Conservation (phyloP, 2,797 vertebrate genomes). For the Microctenopoma steveboyesi region DNA sequence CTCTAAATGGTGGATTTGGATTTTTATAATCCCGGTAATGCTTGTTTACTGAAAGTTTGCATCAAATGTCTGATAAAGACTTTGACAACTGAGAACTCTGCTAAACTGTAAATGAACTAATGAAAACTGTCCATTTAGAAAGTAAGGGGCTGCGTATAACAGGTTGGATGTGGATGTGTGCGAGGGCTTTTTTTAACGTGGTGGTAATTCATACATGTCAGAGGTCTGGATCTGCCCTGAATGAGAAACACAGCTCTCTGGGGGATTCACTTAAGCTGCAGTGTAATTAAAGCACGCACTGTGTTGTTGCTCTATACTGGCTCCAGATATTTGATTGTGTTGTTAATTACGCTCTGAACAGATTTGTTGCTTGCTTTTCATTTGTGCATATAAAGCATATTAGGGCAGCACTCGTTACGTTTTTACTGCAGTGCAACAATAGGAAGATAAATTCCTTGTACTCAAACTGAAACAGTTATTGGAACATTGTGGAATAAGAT, state of each 20-base stretch:
- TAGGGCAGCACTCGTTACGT: slow-evolving; percentile 1
- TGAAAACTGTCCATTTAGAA: too few relatives aligned
- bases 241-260: slow-evolving; percentile 7
- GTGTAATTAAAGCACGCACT: slow-evolving; percentile 13
- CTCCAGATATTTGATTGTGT: slow-evolving; percentile 14
- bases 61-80: too few relatives aligned
- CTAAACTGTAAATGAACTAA: too few relatives aligned
- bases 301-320: not conserved
- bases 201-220: too few relatives aligned
- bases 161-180: too few relatives aligned
- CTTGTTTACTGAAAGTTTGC: too few relatives aligned
- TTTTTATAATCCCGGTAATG: too few relatives aligned
- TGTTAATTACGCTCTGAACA: slow-evolving; percentile 33
- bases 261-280: slow-evolving; percentile 22
- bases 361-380: slow-evolving; percentile 11
- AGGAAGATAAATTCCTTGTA: not conserved
- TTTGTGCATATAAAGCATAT: not conserved
- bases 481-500: not conserved
- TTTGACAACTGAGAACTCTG: too few relatives aligned
- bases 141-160: too few relatives aligned
- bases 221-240: not conserved
- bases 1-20: too few relatives aligned
- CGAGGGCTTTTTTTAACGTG: too few relatives aligned
- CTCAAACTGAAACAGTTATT: not conserved
- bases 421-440: slow-evolving; percentile 11